These are phyloP conservation scores for Bombus confusus DNA, from an alignment of 1,140 invertebrate genomes.

Conservation along the genomic window DNA sequence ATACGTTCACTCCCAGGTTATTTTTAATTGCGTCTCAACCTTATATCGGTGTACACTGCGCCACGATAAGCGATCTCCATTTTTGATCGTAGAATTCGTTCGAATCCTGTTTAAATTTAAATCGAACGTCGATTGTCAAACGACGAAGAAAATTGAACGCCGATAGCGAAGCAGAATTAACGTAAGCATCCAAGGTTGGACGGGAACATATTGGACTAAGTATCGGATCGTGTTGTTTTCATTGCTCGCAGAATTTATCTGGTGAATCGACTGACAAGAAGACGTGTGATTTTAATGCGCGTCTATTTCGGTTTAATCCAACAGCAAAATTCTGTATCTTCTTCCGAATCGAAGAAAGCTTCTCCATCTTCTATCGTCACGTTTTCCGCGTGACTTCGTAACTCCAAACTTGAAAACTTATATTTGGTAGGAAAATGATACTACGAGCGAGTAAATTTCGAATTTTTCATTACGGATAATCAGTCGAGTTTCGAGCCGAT, in stretches of 20 bases:
- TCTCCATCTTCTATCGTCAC: background rate
- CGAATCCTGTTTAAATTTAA: too few species aligned
- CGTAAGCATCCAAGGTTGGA: background rate
- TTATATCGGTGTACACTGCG: slow-evolving; percentile 21
- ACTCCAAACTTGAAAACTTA: background rate
- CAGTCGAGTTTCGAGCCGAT: background rate
- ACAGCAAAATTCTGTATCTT: background rate
- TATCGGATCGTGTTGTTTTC: slow-evolving; percentile 5
- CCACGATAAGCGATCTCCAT: background rate
- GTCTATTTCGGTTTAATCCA: slow-evolving; percentile 16
- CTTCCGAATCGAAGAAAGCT: background rate
- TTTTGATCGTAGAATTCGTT: background rate
- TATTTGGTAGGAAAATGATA: background rate
- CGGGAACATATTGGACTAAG: background rate
- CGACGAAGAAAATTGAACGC: background rate
- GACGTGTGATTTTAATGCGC: slow-evolving; percentile 13
- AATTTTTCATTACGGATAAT: background rate
- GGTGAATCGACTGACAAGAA: slow-evolving; percentile 15
- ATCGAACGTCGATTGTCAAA: background rate
- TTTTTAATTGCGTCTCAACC: slow-evolving; percentile 44
- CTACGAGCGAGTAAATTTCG: too few species aligned
- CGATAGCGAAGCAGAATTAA: background rate
- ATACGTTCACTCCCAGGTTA: slow-evolving; percentile 14
- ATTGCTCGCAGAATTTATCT: background rate
- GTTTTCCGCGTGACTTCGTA: background rate